phyloP scores from a whole-genome alignment of 1,140 invertebrate genomes.

The Panulirus ornatus region DNA sequence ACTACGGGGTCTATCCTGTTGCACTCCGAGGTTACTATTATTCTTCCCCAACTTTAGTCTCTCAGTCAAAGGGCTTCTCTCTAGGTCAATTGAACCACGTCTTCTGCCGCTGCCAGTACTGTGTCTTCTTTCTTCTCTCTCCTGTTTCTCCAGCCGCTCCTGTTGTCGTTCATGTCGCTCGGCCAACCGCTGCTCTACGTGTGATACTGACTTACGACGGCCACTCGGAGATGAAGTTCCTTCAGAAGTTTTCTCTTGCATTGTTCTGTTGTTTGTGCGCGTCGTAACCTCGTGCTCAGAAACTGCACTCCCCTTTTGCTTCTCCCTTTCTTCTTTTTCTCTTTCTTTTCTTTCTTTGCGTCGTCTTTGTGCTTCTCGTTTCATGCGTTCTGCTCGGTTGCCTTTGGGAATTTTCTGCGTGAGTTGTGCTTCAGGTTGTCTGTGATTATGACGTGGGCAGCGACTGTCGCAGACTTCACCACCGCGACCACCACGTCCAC shows the following conservation, averaged over 20 bases:
- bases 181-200: slow-evolving; percentile 72
- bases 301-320: slow-evolving; percentile 26
- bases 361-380: slow-evolving; percentile 71
- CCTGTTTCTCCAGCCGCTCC: slow-evolving; percentile 65
- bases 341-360: slow-evolving; percentile 70
- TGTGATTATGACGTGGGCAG: slow-evolving; percentile 61
- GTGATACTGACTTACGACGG: slow-evolving; percentile 69
- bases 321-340: slow-evolving; percentile 66
- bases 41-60: slow-evolving; percentile 32
- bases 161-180: slow-evolving; percentile 70
- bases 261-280: slow-evolving; percentile 44
- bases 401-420: slow-evolving; percentile 72
- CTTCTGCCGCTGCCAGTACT: slow-evolving; percentile 39
- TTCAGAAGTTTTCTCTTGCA: slow-evolving; percentile 57
- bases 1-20: slow-evolving; percentile 37
- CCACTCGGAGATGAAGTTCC: slow-evolving; percentile 53
- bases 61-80: slow-evolving; percentile 47
- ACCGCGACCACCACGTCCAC: slow-evolving; percentile 59
- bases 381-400: slow-evolving; percentile 73
- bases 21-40: not conserved
- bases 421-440: slow-evolving; percentile 62
- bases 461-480: slow-evolving; percentile 50
- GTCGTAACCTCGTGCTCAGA: not conserved
- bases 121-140: slow-evolving; percentile 44
- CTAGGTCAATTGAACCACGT: slow-evolving; percentile 32